Evolutionary conservation across 2,797 vertebrate genomes (phyloP).

Genomic region (Valencia hispanica): DNA sequence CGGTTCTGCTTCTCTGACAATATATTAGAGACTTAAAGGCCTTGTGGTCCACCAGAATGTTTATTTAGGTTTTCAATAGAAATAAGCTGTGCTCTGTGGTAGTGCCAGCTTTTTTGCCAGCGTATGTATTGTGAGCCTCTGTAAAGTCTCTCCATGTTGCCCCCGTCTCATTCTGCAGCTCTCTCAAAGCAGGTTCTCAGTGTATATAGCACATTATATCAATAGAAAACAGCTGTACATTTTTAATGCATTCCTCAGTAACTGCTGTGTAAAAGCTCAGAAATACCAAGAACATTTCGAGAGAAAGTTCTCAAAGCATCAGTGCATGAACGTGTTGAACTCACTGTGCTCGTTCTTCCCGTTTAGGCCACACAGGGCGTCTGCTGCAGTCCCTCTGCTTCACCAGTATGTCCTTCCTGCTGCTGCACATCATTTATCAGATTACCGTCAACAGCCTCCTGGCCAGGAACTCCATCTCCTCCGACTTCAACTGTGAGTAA

Average conservation of each 20-base stretch:
- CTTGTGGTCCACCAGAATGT: conserved; percentile 41
- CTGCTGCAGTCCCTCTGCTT: conserved; percentile 96
- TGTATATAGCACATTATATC: conserved; percentile 25
- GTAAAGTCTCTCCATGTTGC: conserved; percentile 43
- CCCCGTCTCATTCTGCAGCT: conserved; percentile 15
- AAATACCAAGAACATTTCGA: conserved; percentile 2
- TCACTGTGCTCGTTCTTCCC: conserved; percentile 51
- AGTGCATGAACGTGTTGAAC: conserved; percentile 15
- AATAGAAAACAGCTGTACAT: conserved; percentile 23
- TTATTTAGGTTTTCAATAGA: conserved; percentile 61
- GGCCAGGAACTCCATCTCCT: conserved; percentile 81
- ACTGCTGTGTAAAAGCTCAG: not conserved
- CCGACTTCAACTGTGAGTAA: conserved; percentile 96
- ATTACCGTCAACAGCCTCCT: conserved; percentile 94
- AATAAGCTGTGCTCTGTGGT: conserved; percentile 33
- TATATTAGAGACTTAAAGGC: conserved; percentile 30
- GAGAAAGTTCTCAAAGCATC: conserved; percentile 23
- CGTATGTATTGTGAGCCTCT: conserved; percentile 34
- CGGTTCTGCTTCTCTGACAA: conserved; percentile 8
- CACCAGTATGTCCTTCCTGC: conserved; percentile 93
- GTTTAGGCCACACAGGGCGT: conserved; percentile 93
- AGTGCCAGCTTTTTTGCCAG: conserved; percentile 43
- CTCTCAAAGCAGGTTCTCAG: conserved; percentile 17
- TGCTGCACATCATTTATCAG: conserved; percentile 97
- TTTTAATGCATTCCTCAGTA: conserved; percentile 5